Percentiles rank a stretch among this genome's conserved stretches.
Evolutionary conservation across 37 sponge, comb jelly and placozoan species (phyloP).

Genomic region (Hexactinellida sp.): DNA sequence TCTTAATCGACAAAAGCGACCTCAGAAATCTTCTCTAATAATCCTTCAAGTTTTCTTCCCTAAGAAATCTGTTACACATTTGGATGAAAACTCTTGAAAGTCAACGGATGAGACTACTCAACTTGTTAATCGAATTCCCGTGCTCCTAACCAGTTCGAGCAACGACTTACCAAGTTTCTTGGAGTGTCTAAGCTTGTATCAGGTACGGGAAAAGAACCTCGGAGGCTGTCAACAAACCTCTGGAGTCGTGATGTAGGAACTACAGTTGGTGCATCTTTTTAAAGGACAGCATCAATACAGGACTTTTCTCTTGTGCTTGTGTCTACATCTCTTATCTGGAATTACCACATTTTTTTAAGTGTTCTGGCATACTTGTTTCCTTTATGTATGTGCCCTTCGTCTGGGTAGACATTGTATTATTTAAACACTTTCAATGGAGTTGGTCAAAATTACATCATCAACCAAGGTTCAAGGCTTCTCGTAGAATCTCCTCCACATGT

Average conservation of each 20-base stretch:
- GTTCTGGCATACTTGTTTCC: background rate
- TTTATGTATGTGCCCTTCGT: background rate
- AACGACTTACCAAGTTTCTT: background rate
- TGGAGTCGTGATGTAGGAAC: background rate
- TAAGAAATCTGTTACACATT: background rate
- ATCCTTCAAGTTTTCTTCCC: background rate
- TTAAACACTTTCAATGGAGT: background rate
- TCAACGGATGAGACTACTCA: background rate
- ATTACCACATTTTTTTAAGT: background rate
- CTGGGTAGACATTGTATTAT: constrained; percentile 5
- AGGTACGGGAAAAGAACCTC: background rate
- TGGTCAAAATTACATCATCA: constrained; percentile 1
- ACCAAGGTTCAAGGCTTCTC: background rate
- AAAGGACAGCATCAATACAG: background rate
- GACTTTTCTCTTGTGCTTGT: background rate
- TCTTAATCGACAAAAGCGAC: background rate
- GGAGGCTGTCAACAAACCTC: background rate
- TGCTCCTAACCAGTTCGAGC: background rate
- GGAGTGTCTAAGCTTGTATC: background rate
- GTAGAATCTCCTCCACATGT: background rate
- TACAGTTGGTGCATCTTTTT: constrained; percentile 5
- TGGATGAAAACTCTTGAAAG: background rate
- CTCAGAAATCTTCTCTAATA: background rate
- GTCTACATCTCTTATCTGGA: background rate
- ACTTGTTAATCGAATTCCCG: background rate